Evolutionary conservation across 2,888 invertebrate species (phyloP).

Genomic region (Volucella bombylans): DNA sequence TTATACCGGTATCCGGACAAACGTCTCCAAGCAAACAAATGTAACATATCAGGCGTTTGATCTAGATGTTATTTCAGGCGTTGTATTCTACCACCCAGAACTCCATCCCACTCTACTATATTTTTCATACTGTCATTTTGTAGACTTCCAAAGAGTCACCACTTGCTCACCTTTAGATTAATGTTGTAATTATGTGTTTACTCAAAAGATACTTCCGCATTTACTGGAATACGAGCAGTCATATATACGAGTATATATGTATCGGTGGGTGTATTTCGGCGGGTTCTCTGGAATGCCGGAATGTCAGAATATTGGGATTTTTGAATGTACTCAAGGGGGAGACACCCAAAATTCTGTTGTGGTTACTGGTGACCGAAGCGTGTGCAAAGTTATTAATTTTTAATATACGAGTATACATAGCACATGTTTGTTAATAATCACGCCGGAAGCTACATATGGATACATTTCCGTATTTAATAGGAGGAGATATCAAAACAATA

Average conservation of each 20-base stretch:
- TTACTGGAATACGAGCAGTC: neutral
- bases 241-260: neutral
- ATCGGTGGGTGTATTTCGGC: neutral
- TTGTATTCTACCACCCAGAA: neutral
- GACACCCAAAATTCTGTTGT: neutral
- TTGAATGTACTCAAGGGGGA: neutral
- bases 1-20: constrained; percentile 25
- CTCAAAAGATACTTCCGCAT: constrained; percentile 9
- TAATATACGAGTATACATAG: neutral
- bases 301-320: neutral
- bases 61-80: constrained; percentile 21
- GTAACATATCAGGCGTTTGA: constrained; percentile 31
- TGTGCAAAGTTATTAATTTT: constrained; percentile 26
- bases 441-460: neutral
- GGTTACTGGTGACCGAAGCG: neutral
- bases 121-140: too few relatives aligned
- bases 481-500: neutral
- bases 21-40: constrained; percentile 37
- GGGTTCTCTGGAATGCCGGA: neutral
- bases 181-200: constrained; percentile 50
- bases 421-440: constrained; percentile 28
- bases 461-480: too few relatives aligned
- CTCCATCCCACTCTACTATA: too few relatives aligned
- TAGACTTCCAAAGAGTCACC: constrained; percentile 17
- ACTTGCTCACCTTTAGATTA: constrained; percentile 44